These are phyloP conservation scores for Sebastes trivittatus DNA, from an alignment of 2,797 vertebrate species.

Conservation along the genomic window DNA sequence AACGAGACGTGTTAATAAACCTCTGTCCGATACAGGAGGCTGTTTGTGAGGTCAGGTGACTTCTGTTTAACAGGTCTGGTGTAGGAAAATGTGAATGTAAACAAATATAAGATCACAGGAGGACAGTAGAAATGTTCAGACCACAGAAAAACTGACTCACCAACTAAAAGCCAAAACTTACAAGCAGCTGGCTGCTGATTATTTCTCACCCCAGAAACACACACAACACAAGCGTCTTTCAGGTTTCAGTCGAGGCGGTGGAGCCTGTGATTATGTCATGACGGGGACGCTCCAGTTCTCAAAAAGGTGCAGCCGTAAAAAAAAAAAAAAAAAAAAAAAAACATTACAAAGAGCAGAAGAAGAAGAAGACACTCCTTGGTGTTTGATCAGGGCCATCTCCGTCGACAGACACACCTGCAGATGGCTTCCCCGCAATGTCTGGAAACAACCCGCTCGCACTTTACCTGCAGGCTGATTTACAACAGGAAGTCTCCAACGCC, in stretches of 20 bases:
- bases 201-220: constrained; percentile 18
- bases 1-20: neutral
- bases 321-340: neutral
- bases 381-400: constrained; percentile 15
- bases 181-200: neutral
- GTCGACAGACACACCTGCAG: constrained; percentile 5
- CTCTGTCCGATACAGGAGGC: neutral
- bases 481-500: neutral
- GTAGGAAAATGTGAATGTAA: constrained; percentile 6
- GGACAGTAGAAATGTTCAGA: neutral
- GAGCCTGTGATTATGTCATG: constrained; percentile 31
- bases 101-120: neutral
- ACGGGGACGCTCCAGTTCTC: neutral
- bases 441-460: neutral
- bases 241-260: neutral
- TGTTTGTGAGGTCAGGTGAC: neutral
- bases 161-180: neutral
- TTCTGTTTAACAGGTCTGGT: neutral
- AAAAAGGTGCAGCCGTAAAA: constrained; percentile 16
- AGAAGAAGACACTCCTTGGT: constrained; percentile 32
- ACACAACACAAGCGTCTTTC: neutral
- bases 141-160: constrained; percentile 36
- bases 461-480: neutral
- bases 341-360: constrained; percentile 2
- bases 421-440: neutral